Base-by-base conservation (phyloP, 2,888 invertebrate genomes). In the Mythimna lalbum region DNA sequence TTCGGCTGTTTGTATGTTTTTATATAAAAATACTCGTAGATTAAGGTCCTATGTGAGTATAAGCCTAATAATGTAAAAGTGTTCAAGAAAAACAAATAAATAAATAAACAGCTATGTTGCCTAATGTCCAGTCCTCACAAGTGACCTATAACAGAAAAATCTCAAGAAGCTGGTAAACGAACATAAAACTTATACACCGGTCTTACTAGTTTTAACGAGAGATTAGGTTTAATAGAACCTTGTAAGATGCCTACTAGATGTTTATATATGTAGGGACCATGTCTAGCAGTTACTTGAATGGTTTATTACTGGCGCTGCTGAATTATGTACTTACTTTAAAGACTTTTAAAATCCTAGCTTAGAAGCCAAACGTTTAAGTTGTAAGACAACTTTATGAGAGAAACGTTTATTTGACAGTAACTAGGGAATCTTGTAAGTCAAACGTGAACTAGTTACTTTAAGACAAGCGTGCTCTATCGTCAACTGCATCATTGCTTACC, bases 221-320 rank as follows among this genome's bases (percentile, higher is more conserved):
- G 14, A 36, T 62, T 50, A 62, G 50, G 31, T 62, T 62, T n/a
- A 21, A 21, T 10, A 39, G 19, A 31, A 33, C 33, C 56, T 57
- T 57, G 63, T 27, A 50, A 43, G 3, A 63, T 70, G 39, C 27
- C 27, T 47, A 61, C 31, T 47, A 61, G 31, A 73, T 59, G 62
- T 73, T 68, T 62, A 65, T 62, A 68, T 53, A 63, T 17, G n/a
- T 60, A 27, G 61, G 21, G 33, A 31, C 6, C 43, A 47, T 36
- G 43, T 67, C 19, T 50, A 50, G n/a, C 6, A 19, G 17, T 62
- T 21, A 52, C 36, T 47, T 67, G 43, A 61, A 33, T 27, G 6
- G 61, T 73, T 73, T 59, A 73, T 50, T 50, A 27, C 49, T 43
- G 66, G 36, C 57, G 47, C 36, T 59, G 50, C 33, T 23, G 27